Conservation (phyloP, 2,888 invertebrate genomes). For the Macrosiphum euphorbiae region DNA sequence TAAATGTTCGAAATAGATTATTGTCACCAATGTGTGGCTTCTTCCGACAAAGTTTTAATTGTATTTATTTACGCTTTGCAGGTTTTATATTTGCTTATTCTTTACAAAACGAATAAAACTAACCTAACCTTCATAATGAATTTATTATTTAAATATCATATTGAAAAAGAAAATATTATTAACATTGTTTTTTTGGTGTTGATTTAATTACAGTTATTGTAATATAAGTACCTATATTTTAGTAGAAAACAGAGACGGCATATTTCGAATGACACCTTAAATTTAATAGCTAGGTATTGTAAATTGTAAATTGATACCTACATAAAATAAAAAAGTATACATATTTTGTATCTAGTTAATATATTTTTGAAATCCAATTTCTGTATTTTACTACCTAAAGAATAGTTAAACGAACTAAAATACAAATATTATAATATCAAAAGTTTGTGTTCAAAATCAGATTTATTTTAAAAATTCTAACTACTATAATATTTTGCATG, state of each 20-base stretch:
- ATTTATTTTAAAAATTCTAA: too few species aligned
- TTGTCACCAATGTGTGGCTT: background rate
- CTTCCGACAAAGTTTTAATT: background rate
- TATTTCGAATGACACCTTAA: too few species aligned
- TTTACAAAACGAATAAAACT: background rate
- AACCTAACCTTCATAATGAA: too few species aligned
- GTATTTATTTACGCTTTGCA: background rate
- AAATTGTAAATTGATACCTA: too few species aligned
- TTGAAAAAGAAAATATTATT: background rate
- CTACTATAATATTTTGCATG: too few species aligned
- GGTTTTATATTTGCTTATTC: background rate
- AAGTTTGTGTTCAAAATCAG: background rate
- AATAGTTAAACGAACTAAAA: background rate
- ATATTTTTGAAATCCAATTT: background rate
- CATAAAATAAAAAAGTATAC: too few species aligned
- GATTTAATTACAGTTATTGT: too few species aligned
- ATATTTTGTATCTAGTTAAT: too few species aligned
- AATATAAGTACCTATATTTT: too few species aligned
- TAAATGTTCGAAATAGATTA: background rate
- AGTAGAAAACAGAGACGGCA: too few species aligned
- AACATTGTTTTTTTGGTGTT: background rate
- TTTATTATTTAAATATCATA: background rate
- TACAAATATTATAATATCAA: background rate
- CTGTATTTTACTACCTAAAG: background rate
- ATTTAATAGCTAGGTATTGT: too few species aligned